phyloP scores from a whole-genome alignment of 1,140 invertebrate genomes.

The Drosophila obscura region DNA sequence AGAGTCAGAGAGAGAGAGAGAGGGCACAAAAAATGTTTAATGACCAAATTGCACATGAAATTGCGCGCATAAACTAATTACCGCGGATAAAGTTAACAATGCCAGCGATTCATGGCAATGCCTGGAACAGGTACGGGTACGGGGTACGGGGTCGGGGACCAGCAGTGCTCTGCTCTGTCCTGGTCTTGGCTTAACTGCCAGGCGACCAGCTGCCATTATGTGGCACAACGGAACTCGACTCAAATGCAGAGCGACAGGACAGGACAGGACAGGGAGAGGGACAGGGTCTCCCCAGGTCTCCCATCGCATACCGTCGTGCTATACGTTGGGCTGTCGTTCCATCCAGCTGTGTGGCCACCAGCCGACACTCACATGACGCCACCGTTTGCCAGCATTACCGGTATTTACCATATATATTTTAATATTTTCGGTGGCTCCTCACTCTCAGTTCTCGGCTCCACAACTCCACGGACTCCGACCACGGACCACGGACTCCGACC shows the following conservation, averaged over 20 bases:
- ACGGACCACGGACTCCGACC: too few relatives aligned
- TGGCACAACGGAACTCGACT: conserved; percentile 47
- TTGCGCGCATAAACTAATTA: conserved; percentile 82
- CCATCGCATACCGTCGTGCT: too few relatives aligned
- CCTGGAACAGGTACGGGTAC: conserved; percentile 7
- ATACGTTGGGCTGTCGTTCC: conserved; percentile 4
- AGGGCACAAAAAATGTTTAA: conserved; percentile 60
- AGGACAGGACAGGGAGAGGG: conserved; percentile 7
- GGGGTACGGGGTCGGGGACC: too few relatives aligned
- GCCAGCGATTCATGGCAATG: conserved; percentile 18
- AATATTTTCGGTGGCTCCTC: conserved; percentile 42
- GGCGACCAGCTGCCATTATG: conserved; percentile 52
- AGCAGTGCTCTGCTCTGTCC: conserved; percentile 33
- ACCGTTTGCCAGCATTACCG: conserved; percentile 74
- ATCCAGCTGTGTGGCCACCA: conserved; percentile 55
- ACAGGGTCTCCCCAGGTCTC: conserved; percentile 18
- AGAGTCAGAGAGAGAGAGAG: neutral
- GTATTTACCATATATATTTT: conserved; percentile 78
- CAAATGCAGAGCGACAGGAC: conserved; percentile 16
- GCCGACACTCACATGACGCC: conserved; percentile 54
- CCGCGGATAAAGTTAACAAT: conserved; percentile 80
- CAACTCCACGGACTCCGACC: too few relatives aligned
- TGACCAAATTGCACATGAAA: conserved; percentile 80
- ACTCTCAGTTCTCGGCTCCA: conserved; percentile 1
- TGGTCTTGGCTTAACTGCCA: conserved; percentile 44